Base-by-base conservation (phyloP, 1,140 invertebrate genomes). In the Batillaria attramentaria region DNA sequence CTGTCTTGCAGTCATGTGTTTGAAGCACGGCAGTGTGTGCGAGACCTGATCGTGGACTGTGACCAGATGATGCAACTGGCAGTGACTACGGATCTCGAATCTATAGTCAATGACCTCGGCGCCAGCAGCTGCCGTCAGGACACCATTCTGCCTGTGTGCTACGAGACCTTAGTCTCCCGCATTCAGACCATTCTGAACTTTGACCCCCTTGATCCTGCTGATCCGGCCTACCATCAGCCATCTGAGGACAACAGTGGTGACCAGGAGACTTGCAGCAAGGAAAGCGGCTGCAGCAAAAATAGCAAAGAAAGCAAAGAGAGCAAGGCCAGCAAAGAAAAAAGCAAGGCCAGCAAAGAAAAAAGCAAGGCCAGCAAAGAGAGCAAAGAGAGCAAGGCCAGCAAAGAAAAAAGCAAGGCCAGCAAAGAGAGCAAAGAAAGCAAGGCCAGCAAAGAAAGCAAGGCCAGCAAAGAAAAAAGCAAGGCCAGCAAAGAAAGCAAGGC, bases 21-120 rank as follows among this genome's bases (percentile, higher is more conserved):
- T 37, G 65, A 77, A 69, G 75, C 75, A 2, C 31, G 75, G 18
- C 31, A 43, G 2, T 77, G 75, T 18, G n/a, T 77, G n/a, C 24
- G 18, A 28, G 42, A 69, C 20, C 42, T 69, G 24, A 77, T 46
- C 8, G 62, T 28, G 20, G 62, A 77, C 31, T 77, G 75, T 28
- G 75, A 77, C 42, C 13, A 35, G 2, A 35, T 4, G 4, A 68
- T 31, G 6, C 20, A 50, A 31, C 41, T 77, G 16, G 43, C 28
- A 16, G 13, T 77, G 1, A 69, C 33, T 5, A 39, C 54, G 28
- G 42, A 35, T 5, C 66, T 77, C 43, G 75, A 77, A 31, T 16
- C 24, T 10, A 20, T 41, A 0, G 75, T 77, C 35, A n/a, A 18
- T 28, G 20, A 3, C 6, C 6, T 69, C 18, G 28, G 42, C 6